Evolutionary conservation across 1,140 invertebrate genomes (phyloP), one percentile per base, ranked within the genome.

Genomic region (Solenopsis fugax): DNA sequence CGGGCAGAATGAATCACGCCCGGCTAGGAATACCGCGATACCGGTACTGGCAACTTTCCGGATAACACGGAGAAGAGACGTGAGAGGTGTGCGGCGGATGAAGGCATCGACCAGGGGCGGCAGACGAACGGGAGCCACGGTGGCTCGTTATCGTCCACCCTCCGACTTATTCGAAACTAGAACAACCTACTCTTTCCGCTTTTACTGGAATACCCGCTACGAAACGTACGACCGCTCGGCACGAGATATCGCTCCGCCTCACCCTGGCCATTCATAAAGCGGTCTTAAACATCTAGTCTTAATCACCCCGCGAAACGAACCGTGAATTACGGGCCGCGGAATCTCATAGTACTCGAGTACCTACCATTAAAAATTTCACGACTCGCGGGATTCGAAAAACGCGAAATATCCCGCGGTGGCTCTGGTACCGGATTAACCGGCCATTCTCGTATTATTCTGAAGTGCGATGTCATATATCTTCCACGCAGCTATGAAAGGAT

Each of bases 1-100:
- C 54, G 34, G 45, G 37, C 34, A 24, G 71, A 67, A 84, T 86
- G 78, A 87, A 75, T 89, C 82, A 88, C 85, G 85, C 81, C 87
- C 80, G 67, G 52, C 87, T 77, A 64, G 37, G 76, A 87, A 87
- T 90, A 93, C 86, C 90, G 91, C 90, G 86, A 93, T 92, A 92
- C 90, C 88, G 86, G 77, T 87, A 93, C 92, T 92, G 88, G 85
- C 86, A 91, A 88, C 77, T 86, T 88, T 85, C 80, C 54, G 60
- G 85, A 87, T 87, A 89, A 90, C 60, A 34, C 16, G n/a, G 34
- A 64, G 24, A 48, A 58, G 85, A 65, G 58, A 21, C 52, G 9
- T 6, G 45, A 77, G 64, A 12, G 41, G 62, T 52, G 72, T 56
- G 76, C 73, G 91, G 87, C 92, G 88, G 87, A 89, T 90, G 76